phyloP scores from a whole-genome alignment of 2,797 vertebrate genomes.

The Hemitrygon akajei region DNA sequence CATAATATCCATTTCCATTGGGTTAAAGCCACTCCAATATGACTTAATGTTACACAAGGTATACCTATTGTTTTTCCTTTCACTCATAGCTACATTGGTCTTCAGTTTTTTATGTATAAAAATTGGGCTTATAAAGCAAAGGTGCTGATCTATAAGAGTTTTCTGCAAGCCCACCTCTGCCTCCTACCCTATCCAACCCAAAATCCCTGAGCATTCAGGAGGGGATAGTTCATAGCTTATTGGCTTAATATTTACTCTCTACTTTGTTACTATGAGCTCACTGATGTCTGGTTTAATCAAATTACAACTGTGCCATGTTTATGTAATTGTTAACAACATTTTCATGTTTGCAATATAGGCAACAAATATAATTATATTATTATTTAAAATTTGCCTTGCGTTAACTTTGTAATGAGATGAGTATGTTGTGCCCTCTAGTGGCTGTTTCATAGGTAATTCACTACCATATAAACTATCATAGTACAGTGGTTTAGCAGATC shows the following conservation, averaged over 20 bases:
- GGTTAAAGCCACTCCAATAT: neutral
- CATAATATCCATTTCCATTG: neutral
- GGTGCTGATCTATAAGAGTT: no score
- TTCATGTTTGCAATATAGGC: neutral
- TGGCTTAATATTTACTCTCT: neutral
- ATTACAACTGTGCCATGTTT: neutral
- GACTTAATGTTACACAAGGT: neutral
- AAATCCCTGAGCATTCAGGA: neutral
- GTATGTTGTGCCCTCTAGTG: neutral
- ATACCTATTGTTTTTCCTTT: neutral
- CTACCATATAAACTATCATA: neutral
- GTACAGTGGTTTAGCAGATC: neutral
- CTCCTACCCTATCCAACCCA: neutral
- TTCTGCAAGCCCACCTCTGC: no score
- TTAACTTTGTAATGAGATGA: neutral
- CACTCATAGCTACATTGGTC: neutral
- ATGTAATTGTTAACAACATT: neutral
- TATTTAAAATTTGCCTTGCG: neutral
- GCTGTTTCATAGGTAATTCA: neutral
- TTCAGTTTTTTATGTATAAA: neutral
- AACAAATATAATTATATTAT: neutral
- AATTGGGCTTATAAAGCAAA: neutral
- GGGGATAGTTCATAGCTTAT: neutral
- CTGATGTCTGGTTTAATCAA: neutral
- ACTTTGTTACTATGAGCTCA: neutral